These are phyloP conservation scores for Pseudorectes ferrugineus DNA, from an alignment of 2,113 vertebrate genomes.

Conservation along the genomic window DNA sequence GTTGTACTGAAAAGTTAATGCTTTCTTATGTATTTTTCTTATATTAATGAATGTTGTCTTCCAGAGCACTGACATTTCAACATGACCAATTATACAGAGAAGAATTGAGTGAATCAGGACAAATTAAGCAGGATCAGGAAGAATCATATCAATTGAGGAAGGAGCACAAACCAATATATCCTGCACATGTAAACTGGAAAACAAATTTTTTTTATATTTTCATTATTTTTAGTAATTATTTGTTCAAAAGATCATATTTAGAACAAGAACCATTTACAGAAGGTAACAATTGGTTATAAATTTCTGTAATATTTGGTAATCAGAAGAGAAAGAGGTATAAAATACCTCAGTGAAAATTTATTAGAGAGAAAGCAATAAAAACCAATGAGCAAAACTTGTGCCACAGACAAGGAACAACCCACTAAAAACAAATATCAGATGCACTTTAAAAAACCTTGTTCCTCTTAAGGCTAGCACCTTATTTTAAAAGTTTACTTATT, in stretches of 20 bases:
- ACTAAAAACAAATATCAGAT: neutral
- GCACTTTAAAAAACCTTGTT: neutral
- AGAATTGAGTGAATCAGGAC: neutral
- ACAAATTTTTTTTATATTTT: neutral
- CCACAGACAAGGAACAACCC: neutral
- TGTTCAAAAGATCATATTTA: neutral
- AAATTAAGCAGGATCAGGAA: neutral
- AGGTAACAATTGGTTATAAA: neutral
- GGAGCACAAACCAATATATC: neutral
- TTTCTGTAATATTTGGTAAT: neutral
- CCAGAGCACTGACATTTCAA: neutral
- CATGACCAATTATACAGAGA: neutral
- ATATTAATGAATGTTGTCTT: neutral
- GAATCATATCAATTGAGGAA: neutral
- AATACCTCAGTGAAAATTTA: neutral
- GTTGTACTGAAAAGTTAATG: neutral
- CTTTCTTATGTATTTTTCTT: neutral
- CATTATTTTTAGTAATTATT: neutral
- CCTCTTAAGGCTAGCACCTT: neutral
- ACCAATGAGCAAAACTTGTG: neutral
- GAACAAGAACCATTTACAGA: neutral
- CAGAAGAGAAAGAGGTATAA: neutral
- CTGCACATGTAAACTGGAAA: neutral
- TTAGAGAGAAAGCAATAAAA: neutral
- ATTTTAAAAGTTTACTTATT: slow-evolving; percentile 22